Evolutionary conservation across 2,113 vertebrate species (phyloP).

Genomic region (Hyaena hyaena): DNA sequence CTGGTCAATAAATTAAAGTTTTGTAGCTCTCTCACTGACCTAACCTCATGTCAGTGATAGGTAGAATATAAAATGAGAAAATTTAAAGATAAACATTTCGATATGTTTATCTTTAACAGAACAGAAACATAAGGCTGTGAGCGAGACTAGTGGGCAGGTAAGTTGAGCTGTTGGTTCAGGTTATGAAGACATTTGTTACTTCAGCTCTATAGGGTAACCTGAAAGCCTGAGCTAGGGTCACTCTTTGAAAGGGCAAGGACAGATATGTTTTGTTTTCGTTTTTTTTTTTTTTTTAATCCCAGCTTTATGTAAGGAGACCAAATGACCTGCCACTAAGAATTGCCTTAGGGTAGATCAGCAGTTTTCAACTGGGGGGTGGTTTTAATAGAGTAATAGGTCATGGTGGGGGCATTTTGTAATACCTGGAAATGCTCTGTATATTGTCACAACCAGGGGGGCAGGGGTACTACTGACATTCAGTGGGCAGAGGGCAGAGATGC

Average conservation of each 20-base stretch:
- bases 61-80: neutral
- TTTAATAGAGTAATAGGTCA: neutral
- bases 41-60: neutral
- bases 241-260: neutral
- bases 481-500: neutral
- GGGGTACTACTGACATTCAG: neutral
- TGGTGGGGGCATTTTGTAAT: neutral
- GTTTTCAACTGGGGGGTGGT: neutral
- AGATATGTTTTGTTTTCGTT: neutral
- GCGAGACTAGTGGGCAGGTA: neutral
- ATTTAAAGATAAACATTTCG: neutral
- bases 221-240: neutral
- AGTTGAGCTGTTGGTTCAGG: neutral
- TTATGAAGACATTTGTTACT: neutral
- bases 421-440: neutral
- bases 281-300: neutral
- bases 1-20: neutral
- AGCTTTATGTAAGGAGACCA: neutral
- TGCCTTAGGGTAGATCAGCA: neutral
- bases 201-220: neutral
- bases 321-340: neutral
- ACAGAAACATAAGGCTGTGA: neutral
- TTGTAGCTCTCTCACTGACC: neutral
- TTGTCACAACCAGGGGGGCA: neutral
- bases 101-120: neutral